Conservation (phyloP, 2,113 vertebrate genomes). For the Puffinus mauretanicus region DNA sequence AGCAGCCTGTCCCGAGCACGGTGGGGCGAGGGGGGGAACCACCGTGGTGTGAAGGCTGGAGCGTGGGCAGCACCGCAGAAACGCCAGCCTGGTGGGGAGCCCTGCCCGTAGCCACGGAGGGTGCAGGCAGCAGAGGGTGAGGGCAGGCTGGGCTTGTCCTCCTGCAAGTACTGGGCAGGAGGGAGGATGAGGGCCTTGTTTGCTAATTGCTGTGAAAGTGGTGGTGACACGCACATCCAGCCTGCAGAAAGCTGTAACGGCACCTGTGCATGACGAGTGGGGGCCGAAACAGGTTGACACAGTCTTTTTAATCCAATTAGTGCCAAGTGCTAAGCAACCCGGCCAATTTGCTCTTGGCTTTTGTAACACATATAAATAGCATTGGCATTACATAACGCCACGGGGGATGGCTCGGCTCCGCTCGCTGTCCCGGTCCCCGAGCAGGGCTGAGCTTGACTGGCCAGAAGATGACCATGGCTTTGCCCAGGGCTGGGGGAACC, state of each 20-base stretch:
- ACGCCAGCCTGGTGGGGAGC: background rate
- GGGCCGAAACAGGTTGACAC: background rate
- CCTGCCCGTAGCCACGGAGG: accelerated
- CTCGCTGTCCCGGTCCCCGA: accelerated
- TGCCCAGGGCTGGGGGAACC: background rate
- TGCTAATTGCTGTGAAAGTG: background rate
- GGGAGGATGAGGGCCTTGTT: background rate
- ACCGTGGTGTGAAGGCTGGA: background rate
- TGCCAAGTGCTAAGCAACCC: background rate
- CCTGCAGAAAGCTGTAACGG: background rate
- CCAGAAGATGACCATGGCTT: background rate
- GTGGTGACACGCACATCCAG: background rate
- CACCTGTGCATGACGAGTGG: background rate
- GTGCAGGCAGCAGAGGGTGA: background rate
- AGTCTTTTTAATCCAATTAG: constrained; percentile 20
- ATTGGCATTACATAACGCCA: background rate
- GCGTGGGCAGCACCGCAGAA: background rate
- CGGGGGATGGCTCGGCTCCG: background rate
- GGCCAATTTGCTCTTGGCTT: background rate
- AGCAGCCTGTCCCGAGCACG: accelerated
- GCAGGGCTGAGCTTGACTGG: background rate
- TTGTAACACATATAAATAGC: background rate
- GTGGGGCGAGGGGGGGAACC: accelerated
- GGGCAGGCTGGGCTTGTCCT: background rate
- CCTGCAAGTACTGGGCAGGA: background rate